A percentile compares a stretch with the other conserved stretches of the same genome.
phyloP scores from a whole-genome alignment of 2,113 vertebrate genomes.

The Glaucomys volans region DNA sequence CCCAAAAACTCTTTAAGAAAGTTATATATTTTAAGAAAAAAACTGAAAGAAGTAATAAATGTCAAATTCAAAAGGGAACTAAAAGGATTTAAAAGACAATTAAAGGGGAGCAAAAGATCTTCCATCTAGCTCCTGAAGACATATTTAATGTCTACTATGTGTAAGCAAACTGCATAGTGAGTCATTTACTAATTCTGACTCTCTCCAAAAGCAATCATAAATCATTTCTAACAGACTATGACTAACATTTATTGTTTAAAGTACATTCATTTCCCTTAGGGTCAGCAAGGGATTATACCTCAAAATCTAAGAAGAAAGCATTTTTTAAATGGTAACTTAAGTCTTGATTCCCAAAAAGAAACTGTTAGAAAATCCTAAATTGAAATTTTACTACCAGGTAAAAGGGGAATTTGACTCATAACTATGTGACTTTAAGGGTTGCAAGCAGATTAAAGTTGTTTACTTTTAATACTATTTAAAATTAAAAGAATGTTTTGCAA shows the following conservation, averaged over 20 bases:
- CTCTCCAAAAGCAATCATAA: neutral
- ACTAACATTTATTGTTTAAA: conserved; percentile 29
- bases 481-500: conserved; percentile 36
- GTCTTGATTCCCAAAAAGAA: conserved; percentile 5
- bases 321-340: conserved; percentile 52
- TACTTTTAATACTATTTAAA: conserved; percentile 59
- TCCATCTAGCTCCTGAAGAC: neutral
- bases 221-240: neutral
- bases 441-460: neutral
- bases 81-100: conserved; percentile 28
- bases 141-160: neutral
- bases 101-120: neutral
- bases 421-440: neutral
- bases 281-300: neutral
- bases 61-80: conserved; percentile 24
- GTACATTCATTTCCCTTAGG: neutral
- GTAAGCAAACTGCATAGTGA: neutral
- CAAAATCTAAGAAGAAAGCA: conserved; percentile 29
- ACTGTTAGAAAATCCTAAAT: conserved; percentile 40
- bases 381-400: conserved; percentile 32
- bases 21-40: neutral
- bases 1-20: neutral
- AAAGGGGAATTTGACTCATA: neutral
- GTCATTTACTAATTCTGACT: conserved; percentile 1
- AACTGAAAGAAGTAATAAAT: neutral